Base-by-base conservation (phyloP, 2,888 invertebrate species). In the Xanthostigma xanthostigma region DNA sequence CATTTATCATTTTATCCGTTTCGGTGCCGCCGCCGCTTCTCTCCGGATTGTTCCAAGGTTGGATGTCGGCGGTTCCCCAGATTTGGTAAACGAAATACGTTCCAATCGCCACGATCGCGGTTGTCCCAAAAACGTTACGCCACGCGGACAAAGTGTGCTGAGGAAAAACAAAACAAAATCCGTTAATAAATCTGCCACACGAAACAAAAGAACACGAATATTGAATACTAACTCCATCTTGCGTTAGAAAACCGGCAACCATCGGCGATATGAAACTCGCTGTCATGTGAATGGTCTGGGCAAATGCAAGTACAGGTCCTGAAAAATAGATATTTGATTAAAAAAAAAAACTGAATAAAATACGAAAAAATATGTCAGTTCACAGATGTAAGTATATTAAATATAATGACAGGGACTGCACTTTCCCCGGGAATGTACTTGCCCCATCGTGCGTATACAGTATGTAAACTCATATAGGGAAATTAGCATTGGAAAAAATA, bases 271-370 rank as follows among this genome's bases (percentile, higher is more conserved):
- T 59, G 59, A 82, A 83, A 57, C 81, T 81, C 34, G 82, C 82
- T 10, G 78, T 75, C 82, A 83, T 83, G 63, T 82, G 82, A 57
- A 83, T 81, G n/a, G 82, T 82, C 67, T 83, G 82, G 55, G 81
- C 80, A 62, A 82, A 83, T 11, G 82, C 81, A 54, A 83, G 64
- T 42, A 82, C 79, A 36, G 81, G 81, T 46, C 76, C 69, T 69
- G 48, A 46, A 50, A 42, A 3, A n/a, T n/a, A n/a, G n/a, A n/a
- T n/a, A n/a, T n/a, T n/a, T n/a, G n/a, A n/a, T n/a, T n/a, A n/a
- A n/a, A n/a, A n/a, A n/a, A n/a, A n/a, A n/a, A n/a, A n/a, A n/a
- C n/a, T n/a, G n/a, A n/a, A n/a, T n/a, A n/a, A n/a, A n/a, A n/a
- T n/a, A n/a, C n/a, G n/a, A n/a, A n/a, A n/a, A n/a, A n/a, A n/a